Evolutionary conservation across 1,140 invertebrate genomes (phyloP), one percentile per base, ranked within the genome.

Genomic region (Asbolus verrucosus): DNA sequence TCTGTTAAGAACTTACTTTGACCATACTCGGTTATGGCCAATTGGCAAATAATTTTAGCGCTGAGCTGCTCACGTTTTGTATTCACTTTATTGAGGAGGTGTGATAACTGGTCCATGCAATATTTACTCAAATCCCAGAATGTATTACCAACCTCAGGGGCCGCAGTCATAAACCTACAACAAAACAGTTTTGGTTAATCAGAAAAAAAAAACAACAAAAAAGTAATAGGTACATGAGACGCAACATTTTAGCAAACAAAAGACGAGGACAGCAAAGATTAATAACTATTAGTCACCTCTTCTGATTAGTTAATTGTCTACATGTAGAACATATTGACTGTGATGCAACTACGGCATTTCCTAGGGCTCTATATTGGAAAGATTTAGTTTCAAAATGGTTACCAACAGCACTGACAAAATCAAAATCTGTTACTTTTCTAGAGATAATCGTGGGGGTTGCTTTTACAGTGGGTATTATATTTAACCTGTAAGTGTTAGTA

Each of bases 21-120:
- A 74, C 83, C 80, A 73, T 88, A 90, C 79, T 91, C 88, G 9
- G 88, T 89, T 38, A 91, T 87, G 3, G 87, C 88, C 14, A 92
- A 78, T 75, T 90, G 88, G 76, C 88, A 92, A 9, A 86, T 86
- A 62, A 91, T 86, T 78, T 84, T 87, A 11, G 87, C 85, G 69
- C 83, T 84, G 11, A 87, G 79, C 39, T 84, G 82, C 73, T 87
- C 83, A 65, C 82, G 81, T 69, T 86, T 85, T 13, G 82, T 78
- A 50, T 84, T 84, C 1, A 87, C 77, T 71, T 84, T 84, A 33
- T 83, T 83, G 1, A 87, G 78, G 21, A 86, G 8, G 31, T 75
- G 78, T 70, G 78, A 82, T 36, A 89, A 60, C 67, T 88, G 84
- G 27, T 88, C 82, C 71, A 88, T 79, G 16, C 88, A 81, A 68